phyloP scores from a whole-genome alignment of 2,113 vertebrate species.

The Vulpes ferrilata region DNA sequence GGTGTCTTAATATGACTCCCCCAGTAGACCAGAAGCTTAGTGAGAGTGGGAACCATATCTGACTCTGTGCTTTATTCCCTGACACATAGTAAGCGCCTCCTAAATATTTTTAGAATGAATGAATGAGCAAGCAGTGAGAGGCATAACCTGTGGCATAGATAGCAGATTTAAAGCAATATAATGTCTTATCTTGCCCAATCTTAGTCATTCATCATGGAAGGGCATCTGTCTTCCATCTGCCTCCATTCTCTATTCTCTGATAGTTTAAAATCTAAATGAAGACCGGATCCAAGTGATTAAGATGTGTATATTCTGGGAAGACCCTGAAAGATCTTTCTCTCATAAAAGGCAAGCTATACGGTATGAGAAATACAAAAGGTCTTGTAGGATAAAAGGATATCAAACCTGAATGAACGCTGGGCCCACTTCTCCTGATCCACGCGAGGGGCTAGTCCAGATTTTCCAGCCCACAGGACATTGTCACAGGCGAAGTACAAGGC shows the following conservation, averaged over 20 bases:
- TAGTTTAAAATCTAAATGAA: slow-evolving; percentile 34
- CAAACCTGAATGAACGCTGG: slow-evolving; percentile 95
- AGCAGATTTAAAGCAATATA: slow-evolving; percentile 11
- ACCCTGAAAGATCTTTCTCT: neutral
- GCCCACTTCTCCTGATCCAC: slow-evolving; percentile 95
- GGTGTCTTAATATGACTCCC: slow-evolving; percentile 35
- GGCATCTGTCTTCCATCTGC: neutral
- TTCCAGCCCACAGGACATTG: slow-evolving; percentile 95
- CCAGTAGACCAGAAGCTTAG: neutral
- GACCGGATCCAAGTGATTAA: neutral
- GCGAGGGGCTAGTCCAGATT: slow-evolving; percentile 87
- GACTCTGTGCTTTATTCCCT: neutral
- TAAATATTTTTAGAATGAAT: slow-evolving; percentile 52
- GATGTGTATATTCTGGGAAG: neutral
- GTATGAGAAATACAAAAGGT: neutral
- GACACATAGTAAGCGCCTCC: neutral
- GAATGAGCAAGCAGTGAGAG: neutral
- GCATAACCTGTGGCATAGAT: neutral
- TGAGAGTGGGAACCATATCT: neutral
- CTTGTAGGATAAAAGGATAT: neutral
- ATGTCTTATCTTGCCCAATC: neutral
- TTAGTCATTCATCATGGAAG: slow-evolving; percentile 34
- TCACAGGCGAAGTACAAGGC: slow-evolving; percentile 97
- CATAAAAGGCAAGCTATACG: neutral
- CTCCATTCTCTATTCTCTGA: neutral